Percentiles rank a stretch among this genome's conserved stretches.
Evolutionary conservation across 2,888 invertebrate species (phyloP).

Genomic region (Pegoplata infirma): DNA sequence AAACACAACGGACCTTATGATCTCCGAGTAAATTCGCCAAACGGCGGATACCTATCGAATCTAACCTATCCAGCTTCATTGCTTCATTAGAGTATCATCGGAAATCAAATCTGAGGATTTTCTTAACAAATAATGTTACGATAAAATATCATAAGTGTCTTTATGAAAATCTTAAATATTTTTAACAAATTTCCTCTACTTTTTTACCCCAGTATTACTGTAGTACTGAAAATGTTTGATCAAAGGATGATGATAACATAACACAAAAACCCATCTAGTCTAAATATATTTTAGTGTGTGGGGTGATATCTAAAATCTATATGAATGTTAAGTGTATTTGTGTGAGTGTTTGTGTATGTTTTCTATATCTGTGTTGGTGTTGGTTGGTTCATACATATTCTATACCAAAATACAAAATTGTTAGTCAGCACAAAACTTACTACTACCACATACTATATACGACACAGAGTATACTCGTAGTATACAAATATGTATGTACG

Average conservation of each 20-base stretch:
- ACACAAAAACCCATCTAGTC: constrained; percentile 61
- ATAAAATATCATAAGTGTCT: too few species aligned
- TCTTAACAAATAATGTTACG: too few species aligned
- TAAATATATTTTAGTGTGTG: constrained; percentile 58
- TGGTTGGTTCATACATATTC: too few species aligned
- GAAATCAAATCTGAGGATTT: too few species aligned
- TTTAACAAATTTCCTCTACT: background rate
- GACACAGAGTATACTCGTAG: too few species aligned
- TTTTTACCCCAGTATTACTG: background rate
- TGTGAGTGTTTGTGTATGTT: constrained; percentile 16
- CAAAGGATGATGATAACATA: constrained; percentile 62
- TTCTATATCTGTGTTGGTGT: constrained; percentile 27
- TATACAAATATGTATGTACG: constrained; percentile 39
- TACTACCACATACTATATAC: constrained; percentile 5
- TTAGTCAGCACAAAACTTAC: constrained; percentile 62
- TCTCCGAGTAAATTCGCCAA: too few species aligned
- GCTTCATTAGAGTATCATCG: too few species aligned
- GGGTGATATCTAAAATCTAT: constrained; percentile 62
- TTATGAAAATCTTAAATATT: too few species aligned
- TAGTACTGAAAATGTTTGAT: constrained; percentile 54
- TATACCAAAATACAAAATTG: constrained; percentile 51
- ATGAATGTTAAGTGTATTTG: constrained; percentile 60
- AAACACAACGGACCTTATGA: too few species aligned
- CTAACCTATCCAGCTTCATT: too few species aligned
- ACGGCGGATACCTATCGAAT: too few species aligned